These are phyloP conservation scores for Lepidonotus clava DNA, from an alignment of 2,888 invertebrate genomes.

Conservation along the genomic window DNA sequence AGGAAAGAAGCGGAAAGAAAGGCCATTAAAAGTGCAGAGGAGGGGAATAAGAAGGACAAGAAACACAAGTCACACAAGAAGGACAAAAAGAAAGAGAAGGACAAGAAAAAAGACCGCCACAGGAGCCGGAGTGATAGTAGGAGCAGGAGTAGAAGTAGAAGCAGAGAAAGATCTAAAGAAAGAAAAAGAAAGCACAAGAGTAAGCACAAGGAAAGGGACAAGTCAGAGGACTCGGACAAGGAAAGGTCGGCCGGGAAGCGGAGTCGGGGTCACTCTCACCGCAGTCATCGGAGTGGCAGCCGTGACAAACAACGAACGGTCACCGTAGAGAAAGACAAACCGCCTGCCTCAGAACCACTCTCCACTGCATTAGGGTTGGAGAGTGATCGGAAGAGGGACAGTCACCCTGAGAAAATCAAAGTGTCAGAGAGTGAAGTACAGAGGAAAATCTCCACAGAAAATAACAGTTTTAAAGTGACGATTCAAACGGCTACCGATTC, in stretches of 20 bases:
- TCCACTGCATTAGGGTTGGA: too few species aligned
- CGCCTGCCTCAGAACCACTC: too few species aligned
- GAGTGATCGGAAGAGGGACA: neutral
- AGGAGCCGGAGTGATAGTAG: neutral
- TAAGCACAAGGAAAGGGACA: slow-evolving; percentile 41
- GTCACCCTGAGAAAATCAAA: neutral
- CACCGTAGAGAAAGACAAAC: neutral
- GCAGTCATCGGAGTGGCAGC: neutral
- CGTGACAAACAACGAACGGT: neutral
- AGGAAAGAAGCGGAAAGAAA: neutral
- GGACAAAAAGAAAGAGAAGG: neutral
- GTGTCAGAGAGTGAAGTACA: neutral
- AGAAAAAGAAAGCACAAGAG: slow-evolving; percentile 11
- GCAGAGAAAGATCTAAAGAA: neutral
- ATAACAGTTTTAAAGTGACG: neutral
- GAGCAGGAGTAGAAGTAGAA: slow-evolving; percentile 23
- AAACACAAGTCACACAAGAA: slow-evolving; percentile 31
- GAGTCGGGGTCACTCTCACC: neutral
- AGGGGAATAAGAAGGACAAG: neutral
- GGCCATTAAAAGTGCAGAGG: slow-evolving; percentile 26
- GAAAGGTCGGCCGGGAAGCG: neutral
- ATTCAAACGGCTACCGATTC: neutral
- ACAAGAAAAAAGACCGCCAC: neutral
- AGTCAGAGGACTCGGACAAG: neutral
- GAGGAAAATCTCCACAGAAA: neutral